A percentile compares a stretch with the other conserved stretches of the same genome.
Evolutionary conservation across 2,888 invertebrate genomes (phyloP).

Genomic region (Cheilosia grossa): DNA sequence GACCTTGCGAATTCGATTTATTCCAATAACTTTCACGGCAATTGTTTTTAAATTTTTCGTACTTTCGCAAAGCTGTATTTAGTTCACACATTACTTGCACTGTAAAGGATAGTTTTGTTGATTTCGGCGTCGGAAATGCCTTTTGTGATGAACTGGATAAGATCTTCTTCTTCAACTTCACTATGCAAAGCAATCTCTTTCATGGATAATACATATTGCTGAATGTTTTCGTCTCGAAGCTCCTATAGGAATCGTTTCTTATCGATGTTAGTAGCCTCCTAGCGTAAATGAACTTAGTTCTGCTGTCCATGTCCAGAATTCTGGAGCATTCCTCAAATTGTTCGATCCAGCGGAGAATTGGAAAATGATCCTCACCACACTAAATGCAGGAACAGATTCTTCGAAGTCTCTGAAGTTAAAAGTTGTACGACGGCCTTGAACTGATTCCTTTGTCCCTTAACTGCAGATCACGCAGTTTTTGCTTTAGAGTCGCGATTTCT

Average conservation of each 20-base stretch:
- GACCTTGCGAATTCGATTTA: too few relatives aligned
- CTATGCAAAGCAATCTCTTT: conserved; percentile 8
- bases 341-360: not conserved
- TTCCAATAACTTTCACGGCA: too few relatives aligned
- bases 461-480: conserved; percentile 1
- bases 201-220: conserved; percentile 27
- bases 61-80: too few relatives aligned
- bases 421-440: too few relatives aligned
- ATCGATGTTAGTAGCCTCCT: not conserved
- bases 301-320: not conserved
- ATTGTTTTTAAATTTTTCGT: too few relatives aligned
- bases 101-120: not conserved
- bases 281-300: conserved; percentile 2
- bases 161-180: conserved; percentile 6
- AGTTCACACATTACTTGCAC: not conserved
- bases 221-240: conserved; percentile 1
- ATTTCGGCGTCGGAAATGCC: not conserved
- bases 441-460: not conserved
- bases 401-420: not conserved
- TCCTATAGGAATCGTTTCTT: too few relatives aligned
- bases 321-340: too few relatives aligned
- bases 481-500: too few relatives aligned
- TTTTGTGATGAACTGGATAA: not conserved
- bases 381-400: not conserved
- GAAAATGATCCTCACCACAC: not conserved